phyloP scores from a whole-genome alignment of 2,113 vertebrate genomes.

The Tetraodon nigroviridis region DNA sequence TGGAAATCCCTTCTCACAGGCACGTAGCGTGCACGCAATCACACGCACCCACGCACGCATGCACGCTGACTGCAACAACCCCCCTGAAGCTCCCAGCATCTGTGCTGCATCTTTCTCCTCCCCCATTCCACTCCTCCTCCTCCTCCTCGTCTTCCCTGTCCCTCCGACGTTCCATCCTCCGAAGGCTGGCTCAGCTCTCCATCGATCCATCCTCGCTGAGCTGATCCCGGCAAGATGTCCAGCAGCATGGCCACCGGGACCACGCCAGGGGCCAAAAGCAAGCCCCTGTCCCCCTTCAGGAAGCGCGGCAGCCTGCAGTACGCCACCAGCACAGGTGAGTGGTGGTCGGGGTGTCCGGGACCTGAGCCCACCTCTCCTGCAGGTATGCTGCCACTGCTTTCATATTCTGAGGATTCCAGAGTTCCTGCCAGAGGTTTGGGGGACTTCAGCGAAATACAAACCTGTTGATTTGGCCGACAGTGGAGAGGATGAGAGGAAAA shows the following conservation, averaged over 20 bases:
- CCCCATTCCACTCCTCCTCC: conserved; percentile 7
- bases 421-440: neutral
- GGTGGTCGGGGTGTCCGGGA: neutral
- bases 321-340: conserved; percentile 82
- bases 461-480: conserved; percentile 59
- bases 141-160: conserved; percentile 7
- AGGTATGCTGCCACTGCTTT: neutral
- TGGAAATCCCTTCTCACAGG: conserved; percentile 47
- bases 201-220: conserved; percentile 20
- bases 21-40: conserved; percentile 37
- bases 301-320: conserved; percentile 86
- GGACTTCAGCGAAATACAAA: conserved; percentile 33
- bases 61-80: conserved; percentile 40
- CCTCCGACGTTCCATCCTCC: conserved; percentile 37
- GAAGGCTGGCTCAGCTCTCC: conserved; percentile 46
- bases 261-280: conserved; percentile 60
- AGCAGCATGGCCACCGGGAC: conserved; percentile 66
- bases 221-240: conserved; percentile 67
- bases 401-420: neutral
- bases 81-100: conserved; percentile 45
- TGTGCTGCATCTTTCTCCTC: conserved; percentile 49
- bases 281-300: conserved; percentile 80
- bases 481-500: conserved; percentile 6
- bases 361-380: neutral
- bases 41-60: neutral